A percentile compares a stretch with the other conserved stretches of the same genome.
phyloP scores from a whole-genome alignment of 2,113 vertebrate species.

The Macquaria australasica region DNA sequence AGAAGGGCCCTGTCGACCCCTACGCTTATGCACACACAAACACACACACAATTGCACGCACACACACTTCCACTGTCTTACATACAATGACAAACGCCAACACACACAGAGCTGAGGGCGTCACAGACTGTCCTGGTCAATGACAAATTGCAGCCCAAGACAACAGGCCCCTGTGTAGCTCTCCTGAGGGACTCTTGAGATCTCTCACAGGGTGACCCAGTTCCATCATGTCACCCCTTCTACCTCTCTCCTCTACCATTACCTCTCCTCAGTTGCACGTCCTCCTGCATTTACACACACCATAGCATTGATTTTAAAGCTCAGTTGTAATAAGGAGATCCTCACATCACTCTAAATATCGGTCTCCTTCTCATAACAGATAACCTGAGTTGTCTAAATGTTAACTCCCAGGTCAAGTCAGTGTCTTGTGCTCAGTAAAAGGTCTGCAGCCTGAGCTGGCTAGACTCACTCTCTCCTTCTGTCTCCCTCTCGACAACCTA shows the following conservation, averaged over 20 bases:
- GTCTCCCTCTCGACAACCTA: not conserved
- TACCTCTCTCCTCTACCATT: slow-evolving; percentile 38
- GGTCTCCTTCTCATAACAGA: not conserved
- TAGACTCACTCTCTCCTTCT: slow-evolving; percentile 14
- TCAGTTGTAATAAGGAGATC: slow-evolving; percentile 27
- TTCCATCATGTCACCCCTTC: slow-evolving; percentile 77
- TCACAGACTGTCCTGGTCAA: slow-evolving; percentile 68
- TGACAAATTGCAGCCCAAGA: slow-evolving; percentile 81
- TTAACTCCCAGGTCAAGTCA: slow-evolving; percentile 46
- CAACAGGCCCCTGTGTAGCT: slow-evolving; percentile 70
- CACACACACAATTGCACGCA: not conserved
- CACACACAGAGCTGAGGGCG: slow-evolving; percentile 57
- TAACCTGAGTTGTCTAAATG: slow-evolving; percentile 27
- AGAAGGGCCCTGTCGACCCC: slow-evolving; percentile 74
- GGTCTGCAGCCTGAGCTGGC: slow-evolving; percentile 14
- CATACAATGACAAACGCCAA: slow-evolving; percentile 64
- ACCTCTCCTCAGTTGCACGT: slow-evolving; percentile 27
- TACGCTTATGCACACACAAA: slow-evolving; percentile 18
- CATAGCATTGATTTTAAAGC: slow-evolving; percentile 32
- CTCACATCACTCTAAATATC: slow-evolving; percentile 31
- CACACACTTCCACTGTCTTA: slow-evolving; percentile 45
- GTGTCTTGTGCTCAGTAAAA: slow-evolving; percentile 29
- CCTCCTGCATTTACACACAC: slow-evolving; percentile 34
- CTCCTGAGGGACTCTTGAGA: slow-evolving; percentile 78
- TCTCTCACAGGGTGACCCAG: slow-evolving; percentile 84